Percentiles rank a stretch among this genome's conserved stretches.
Evolutionary conservation across 1,140 invertebrate species (phyloP).

Genomic region (Piezodorus guildinii): DNA sequence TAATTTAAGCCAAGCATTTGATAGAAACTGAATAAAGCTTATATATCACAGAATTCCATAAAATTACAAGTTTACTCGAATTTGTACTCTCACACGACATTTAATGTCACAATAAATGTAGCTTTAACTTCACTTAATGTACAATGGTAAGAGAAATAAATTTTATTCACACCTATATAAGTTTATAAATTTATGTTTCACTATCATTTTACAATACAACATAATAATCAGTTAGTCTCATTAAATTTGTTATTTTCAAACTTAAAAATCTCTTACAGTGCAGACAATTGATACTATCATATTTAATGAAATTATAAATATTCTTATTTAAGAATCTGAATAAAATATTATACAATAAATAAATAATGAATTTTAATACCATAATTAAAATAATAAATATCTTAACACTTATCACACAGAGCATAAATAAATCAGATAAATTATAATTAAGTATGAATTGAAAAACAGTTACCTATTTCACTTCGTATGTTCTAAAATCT

Average conservation of each 20-base stretch:
- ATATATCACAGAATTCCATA: neutral
- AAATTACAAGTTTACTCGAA: neutral
- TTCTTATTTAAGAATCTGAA: no score
- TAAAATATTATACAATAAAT: no score
- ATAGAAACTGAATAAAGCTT: conserved; percentile 3
- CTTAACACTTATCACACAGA: no score
- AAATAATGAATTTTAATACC: no score
- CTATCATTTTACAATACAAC: neutral
- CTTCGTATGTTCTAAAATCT: neutral
- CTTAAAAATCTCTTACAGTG: neutral
- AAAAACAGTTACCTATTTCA: neutral
- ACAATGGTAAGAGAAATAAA: no score
- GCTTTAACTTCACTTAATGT: neutral
- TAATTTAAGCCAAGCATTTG: neutral
- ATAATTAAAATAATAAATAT: no score
- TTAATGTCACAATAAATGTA: neutral
- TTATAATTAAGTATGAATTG: neutral
- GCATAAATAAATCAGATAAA: no score
- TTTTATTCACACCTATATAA: no score
- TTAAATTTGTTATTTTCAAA: neutral
- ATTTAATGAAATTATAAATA: neutral
- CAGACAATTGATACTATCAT: neutral
- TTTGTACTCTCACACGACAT: neutral
- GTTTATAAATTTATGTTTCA: neutral
- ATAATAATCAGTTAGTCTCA: neutral